phyloP scores from a whole-genome alignment of 2,113 vertebrate species.

The Saiga tatarica region DNA sequence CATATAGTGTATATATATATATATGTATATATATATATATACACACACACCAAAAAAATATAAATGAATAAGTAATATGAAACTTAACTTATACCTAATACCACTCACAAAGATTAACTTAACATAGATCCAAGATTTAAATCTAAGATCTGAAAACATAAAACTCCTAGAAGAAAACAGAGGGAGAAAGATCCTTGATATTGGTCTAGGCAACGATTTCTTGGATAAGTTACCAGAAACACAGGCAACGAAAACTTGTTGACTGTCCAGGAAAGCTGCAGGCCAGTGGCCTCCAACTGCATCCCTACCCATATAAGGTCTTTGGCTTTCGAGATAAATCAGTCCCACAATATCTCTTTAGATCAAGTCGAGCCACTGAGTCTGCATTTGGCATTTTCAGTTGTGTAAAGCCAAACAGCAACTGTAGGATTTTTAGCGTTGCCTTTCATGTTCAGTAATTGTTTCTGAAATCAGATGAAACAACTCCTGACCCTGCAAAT shows the following conservation, averaged over 20 bases:
- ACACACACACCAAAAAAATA: background rate
- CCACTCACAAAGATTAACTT: background rate
- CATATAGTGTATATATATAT: too few species aligned
- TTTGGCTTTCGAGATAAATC: background rate
- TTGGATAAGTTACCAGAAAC: background rate
- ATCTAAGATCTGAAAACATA: background rate
- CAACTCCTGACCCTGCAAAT: background rate
- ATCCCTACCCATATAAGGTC: background rate
- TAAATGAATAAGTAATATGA: background rate
- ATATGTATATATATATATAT: background rate
- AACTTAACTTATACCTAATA: background rate
- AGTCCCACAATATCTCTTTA: background rate
- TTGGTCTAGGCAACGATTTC: background rate
- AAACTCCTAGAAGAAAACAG: background rate
- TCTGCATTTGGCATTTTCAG: background rate
- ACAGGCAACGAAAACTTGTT: background rate
- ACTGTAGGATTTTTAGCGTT: background rate
- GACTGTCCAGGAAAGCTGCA: background rate
- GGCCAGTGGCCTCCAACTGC: background rate
- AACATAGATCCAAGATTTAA: background rate
- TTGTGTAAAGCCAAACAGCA: background rate
- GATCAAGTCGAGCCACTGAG: background rate
- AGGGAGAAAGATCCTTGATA: background rate
- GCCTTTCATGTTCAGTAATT: background rate
- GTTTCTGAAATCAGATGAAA: slow-evolving; percentile 3